Base-by-base conservation (phyloP, 2,113 vertebrate species). In the Cranoglanis bouderius region DNA sequence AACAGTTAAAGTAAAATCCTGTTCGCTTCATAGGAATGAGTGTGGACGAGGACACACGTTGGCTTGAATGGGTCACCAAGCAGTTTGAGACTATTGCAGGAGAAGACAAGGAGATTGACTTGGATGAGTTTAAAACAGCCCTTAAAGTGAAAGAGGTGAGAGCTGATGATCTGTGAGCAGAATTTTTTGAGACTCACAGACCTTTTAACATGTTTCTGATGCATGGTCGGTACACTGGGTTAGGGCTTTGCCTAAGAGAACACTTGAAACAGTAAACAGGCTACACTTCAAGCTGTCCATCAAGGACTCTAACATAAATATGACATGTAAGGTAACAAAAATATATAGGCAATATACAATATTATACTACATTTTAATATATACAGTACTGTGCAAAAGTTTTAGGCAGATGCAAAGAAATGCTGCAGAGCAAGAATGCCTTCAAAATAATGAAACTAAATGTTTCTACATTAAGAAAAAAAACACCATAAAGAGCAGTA, bases 91-190 rank as follows among this genome's bases (percentile, higher is more conserved):
- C 67, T 90, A 96, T 96, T 29, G 96, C 96, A 0, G 97, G 97
- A 49, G 93, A 96, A 0, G 95, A 96, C 88, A 92, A 94, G 84
- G 96, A 97, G 87, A 98, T 98, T 26, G 49, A 93, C 91, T 49
- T 98, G 85, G 93, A 97, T 0, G 96, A 96, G 91, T 98, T 98
- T 90, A 98, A 97, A 90, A 91, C 92, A 0, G 96, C 97, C 0
- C 96, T 98, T 7, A 96, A 97, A 29, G 96, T 98, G 88, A 98
- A 97, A 94, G 98, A 98, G 97, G 97, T 96, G 90, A 95, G 95
- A 13, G 72, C n/a, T 82, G 72, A 59, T 26, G 14, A 19, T 19
- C 4, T 29, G 70, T 40, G 38, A 80, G 55, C 9, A 49, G 8
- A 49, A 8, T 10, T 49, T 13, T 16, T 53, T 16, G 14, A 16